A percentile compares a stretch with the other conserved stretches of the same genome.
These are phyloP conservation scores for Neodiprion fabricii DNA, from an alignment of 1,140 invertebrate species.

Conservation along the genomic window DNA sequence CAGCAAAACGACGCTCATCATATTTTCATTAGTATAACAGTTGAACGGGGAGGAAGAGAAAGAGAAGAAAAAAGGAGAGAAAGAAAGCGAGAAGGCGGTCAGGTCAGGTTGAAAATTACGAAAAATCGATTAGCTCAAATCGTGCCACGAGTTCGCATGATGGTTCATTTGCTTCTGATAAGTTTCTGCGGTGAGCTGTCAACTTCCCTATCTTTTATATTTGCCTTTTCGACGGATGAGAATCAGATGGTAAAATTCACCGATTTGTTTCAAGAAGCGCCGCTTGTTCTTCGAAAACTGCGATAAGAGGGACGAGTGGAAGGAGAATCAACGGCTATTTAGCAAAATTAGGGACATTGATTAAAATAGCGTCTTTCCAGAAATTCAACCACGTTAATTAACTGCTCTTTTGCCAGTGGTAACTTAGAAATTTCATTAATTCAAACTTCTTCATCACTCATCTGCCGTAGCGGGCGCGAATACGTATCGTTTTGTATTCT, in stretches of 20 bases:
- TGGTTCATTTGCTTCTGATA: background rate
- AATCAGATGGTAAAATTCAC: no score
- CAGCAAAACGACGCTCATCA: conserved; percentile 41
- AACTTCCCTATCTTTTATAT: no score
- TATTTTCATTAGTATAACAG: conserved; percentile 43
- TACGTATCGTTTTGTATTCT: no score
- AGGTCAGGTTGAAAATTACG: background rate
- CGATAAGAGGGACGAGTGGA: background rate
- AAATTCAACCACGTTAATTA: background rate
- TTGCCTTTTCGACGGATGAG: no score
- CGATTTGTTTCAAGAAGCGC: no score
- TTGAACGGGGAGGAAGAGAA: background rate
- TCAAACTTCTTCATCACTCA: no score
- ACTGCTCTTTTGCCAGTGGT: background rate
- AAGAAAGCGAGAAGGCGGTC: background rate
- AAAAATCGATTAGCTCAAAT: background rate
- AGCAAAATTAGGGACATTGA: background rate
- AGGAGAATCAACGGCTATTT: background rate
- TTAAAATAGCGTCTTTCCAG: background rate
- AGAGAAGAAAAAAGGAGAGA: background rate
- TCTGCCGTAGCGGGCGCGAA: no score
- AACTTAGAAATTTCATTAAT: no score
- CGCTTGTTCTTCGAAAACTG: no score
- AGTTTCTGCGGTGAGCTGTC: background rate
- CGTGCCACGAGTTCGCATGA: background rate